Evolutionary conservation across 2,113 vertebrate genomes (phyloP).

Genomic region (Chunga burmeisteri): DNA sequence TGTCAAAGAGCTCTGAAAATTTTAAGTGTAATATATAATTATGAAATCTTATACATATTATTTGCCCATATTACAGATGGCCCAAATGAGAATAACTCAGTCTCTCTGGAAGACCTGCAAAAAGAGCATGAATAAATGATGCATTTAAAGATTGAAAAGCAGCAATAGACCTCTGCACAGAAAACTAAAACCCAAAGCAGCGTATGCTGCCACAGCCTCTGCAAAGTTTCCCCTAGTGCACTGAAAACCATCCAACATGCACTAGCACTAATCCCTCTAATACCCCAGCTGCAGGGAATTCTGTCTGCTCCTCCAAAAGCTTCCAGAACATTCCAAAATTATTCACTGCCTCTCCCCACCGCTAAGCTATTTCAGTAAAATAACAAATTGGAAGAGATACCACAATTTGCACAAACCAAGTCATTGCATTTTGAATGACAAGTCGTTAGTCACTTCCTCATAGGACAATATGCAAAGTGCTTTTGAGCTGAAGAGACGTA

Average conservation of each 20-base stretch:
- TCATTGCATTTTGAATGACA: fast-evolving
- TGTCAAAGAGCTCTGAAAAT: background rate
- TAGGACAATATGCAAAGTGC: background rate
- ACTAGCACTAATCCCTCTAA: background rate
- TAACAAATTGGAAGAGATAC: background rate
- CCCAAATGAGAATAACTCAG: background rate
- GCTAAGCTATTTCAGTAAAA: background rate
- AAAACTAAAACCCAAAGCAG: background rate
- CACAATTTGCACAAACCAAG: background rate
- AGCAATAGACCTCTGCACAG: background rate
- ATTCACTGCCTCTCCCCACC: background rate
- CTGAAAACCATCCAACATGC: background rate
- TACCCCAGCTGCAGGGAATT: background rate
- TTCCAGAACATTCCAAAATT: background rate
- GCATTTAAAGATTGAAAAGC: background rate
- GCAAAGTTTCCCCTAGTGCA: background rate
- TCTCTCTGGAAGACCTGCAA: background rate
- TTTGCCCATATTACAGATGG: background rate
- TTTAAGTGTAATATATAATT: background rate
- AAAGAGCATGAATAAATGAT: background rate
- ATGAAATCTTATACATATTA: background rate
- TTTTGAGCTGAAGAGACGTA: background rate
- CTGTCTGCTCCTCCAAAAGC: background rate
- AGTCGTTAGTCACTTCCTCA: slow-evolving; percentile 29
- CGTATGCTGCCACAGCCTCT: fast-evolving